Base-by-base conservation (phyloP, 1,140 invertebrate species). In the Oryctes rhinoceros region DNA sequence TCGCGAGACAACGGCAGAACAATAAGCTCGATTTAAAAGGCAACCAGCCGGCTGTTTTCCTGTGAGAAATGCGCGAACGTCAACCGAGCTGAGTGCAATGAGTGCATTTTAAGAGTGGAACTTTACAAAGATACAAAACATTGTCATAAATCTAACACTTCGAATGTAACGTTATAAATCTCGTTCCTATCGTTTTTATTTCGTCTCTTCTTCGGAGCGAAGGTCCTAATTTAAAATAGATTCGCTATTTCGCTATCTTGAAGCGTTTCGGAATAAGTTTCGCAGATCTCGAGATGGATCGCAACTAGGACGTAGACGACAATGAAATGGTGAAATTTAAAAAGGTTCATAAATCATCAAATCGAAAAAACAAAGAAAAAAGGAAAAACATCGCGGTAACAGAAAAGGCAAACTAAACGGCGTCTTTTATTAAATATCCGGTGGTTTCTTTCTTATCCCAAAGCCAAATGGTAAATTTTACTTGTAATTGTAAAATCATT, bases 71-170 rank as follows among this genome's bases (percentile, higher is more conserved):
- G 75, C 47, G 75, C 75, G 20, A 48, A 15, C 48, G 75, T 76
- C 75, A 76, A 76, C 75, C 39, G 39, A 76, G 75, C 18, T 47
- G 75, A 76, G 75, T 76, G 75, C 75, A 76, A 76, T 76, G 75
- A 49, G 44, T 76, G 75, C 39, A 49, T 76, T 76, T 48, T 48
- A 76, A 76, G 67, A 35, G 37, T 10, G 44, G 47, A 76, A 47
- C 47, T 76, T 76, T 47, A 18, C 39, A 24, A 24, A 13, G 75
- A 76, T 76, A 76, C 75, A 76, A 76, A 76, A 76, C 75, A 76
- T 76, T 76, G 75, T 76, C 75, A 76, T 76, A 76, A 76, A 76
- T 76, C 75, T 76, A 76, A 39, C 75, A 47, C 44, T 76, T 74
- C 75, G 75, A 71, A 76, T 76, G 75, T 35, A 15, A 76, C 24